A percentile compares a stretch with the other conserved stretches of the same genome.
These are phyloP conservation scores for Patella ulyssiponensis DNA, from an alignment of 2,888 invertebrate species.

Conservation along the genomic window DNA sequence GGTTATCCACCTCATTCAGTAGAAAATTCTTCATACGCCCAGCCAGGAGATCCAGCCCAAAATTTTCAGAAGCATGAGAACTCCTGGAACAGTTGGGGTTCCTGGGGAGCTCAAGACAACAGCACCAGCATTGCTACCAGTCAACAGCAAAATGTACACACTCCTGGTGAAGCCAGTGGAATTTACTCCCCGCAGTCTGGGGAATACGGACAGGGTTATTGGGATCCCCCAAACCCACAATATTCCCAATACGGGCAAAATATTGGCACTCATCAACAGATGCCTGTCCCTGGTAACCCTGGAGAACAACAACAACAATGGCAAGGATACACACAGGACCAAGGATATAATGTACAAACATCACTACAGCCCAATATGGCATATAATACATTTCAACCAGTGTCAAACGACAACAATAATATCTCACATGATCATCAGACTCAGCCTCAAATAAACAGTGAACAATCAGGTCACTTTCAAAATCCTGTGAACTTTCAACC, in stretches of 20 bases:
- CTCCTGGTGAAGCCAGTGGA: slow-evolving; percentile 7
- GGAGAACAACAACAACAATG: slow-evolving; percentile 16
- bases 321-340: slow-evolving; percentile 19
- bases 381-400: too few relatives aligned
- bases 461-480: too few relatives aligned
- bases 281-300: neutral
- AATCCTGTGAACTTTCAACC: neutral
- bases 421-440: too few relatives aligned
- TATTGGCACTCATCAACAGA: slow-evolving; percentile 4
- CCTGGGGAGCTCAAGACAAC: slow-evolving; percentile 13
- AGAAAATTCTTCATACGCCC: too few relatives aligned
- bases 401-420: too few relatives aligned
- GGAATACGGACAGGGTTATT: slow-evolving; percentile 19
- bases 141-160: slow-evolving; percentile 6
- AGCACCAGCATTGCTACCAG: neutral
- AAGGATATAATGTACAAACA: neutral
- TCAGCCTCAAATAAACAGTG: too few relatives aligned
- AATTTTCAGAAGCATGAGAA: slow-evolving; percentile 12
- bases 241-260: slow-evolving; percentile 15
- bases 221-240: slow-evolving; percentile 19
- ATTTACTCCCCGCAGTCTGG: slow-evolving; percentile 1
- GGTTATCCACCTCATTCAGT: too few relatives aligned
- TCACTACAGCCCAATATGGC: slow-evolving; percentile 9
- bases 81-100: slow-evolving; percentile 20
- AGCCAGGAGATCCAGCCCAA: neutral